Evolutionary conservation across 2,113 vertebrate genomes (phyloP), one percentile per base, ranked within the genome.

Genomic region (Theropithecus gelada): DNA sequence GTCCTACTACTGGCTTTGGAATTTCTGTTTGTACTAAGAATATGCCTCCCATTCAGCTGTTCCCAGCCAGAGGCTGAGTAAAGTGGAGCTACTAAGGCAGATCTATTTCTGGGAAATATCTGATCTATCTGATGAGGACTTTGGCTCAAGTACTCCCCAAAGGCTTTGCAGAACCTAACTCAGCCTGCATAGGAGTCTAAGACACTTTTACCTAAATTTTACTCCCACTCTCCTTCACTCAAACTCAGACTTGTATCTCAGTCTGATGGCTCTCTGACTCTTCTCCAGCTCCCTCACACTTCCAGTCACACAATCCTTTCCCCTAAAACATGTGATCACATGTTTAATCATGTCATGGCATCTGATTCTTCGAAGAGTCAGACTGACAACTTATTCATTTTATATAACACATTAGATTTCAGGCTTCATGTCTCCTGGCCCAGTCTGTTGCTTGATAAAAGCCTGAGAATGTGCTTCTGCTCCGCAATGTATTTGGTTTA

Each of bases 21-120:
- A 48, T 70, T 27, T 66, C 13, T 38, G 48, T 45, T 38, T 70
- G 5, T 30, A 16, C 22, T 38, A 10, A n/a, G 18, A 68, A 38
- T 50, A 45, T 20, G 4, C n/a, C 32, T 79, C 3, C 16, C 6
- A 2, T 4, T 30, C 1, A 12, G 11, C 48, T 40, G 2, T 61
- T 38, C 11, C 22, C 13, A 48, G 50, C 2, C n/a, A 25, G 14
- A 8, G 22, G 30, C 0, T 12, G 14, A 81, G 48, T 40, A 11
- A 30, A 40, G 30, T 7, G 11, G 25, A 23, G 1, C 5, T 76
- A 48, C 25, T 1, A 79, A 80, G 16, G 25, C 11, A 75, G 45
- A 40, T 75, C 20, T 20, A 4, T 84, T 68, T 57, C 83, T 93
- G 3, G 12, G 50, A 93, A 81, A 76, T 2, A 27, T 0, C 1